phyloP scores from a whole-genome alignment of 2,888 invertebrate species.

The Notocelia uddmanniana region DNA sequence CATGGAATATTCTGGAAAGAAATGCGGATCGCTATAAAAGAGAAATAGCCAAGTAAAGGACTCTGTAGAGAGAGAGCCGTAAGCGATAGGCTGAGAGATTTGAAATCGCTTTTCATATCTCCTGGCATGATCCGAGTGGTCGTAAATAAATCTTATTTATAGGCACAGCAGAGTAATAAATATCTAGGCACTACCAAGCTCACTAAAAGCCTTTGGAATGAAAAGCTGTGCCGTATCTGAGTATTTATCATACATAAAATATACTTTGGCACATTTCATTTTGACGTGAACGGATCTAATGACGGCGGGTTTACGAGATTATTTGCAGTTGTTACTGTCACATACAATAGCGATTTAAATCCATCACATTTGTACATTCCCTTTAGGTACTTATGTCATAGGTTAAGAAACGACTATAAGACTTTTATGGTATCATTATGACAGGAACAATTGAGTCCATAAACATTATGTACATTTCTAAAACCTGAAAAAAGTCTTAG shows the following conservation, averaged over 20 bases:
- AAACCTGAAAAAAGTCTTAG: no score
- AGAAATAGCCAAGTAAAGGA: conserved; percentile 2
- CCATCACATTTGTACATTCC: neutral
- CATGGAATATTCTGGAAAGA: conserved; percentile 17
- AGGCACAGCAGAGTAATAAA: conserved; percentile 39
- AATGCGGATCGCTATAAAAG: neutral
- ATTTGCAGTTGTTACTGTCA: neutral
- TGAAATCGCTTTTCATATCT: conserved; percentile 43
- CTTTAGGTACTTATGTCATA: neutral
- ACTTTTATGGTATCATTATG: no score
- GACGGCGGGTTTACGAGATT: neutral
- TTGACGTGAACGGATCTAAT: conserved; percentile 14
- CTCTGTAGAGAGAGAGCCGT: neutral
- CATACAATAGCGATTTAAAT: neutral
- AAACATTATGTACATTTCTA: no score
- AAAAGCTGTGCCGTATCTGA: conserved; percentile 23
- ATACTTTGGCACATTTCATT: conserved; percentile 27
- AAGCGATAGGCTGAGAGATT: conserved; percentile 29
- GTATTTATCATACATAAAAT: conserved; percentile 35
- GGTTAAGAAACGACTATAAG: no score
- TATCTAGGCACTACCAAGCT: conserved; percentile 30
- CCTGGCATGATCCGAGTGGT: conserved; percentile 25
- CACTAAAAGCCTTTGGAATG: conserved; percentile 39
- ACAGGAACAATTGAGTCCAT: no score
- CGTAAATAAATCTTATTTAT: conserved; percentile 45